Conservation (phyloP, 2,888 invertebrate species). For the Pheosia tremula region DNA sequence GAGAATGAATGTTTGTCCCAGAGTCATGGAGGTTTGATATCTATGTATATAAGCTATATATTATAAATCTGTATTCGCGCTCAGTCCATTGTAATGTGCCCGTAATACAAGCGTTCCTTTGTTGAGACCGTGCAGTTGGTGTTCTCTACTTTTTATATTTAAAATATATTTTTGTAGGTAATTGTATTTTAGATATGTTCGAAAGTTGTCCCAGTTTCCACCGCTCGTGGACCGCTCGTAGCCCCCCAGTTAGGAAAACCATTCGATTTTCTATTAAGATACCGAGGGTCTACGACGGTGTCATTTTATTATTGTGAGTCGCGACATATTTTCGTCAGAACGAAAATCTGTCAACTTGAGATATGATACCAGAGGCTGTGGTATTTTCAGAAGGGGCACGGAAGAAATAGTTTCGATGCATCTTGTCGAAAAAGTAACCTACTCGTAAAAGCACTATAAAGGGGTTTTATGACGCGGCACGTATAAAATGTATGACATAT, state of each 20-base stretch:
- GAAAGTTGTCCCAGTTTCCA: too few relatives aligned
- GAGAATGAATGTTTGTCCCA: too few relatives aligned
- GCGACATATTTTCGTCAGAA: slow-evolving; percentile 71
- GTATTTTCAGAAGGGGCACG: slow-evolving; percentile 20
- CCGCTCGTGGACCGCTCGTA: slow-evolving; percentile 10
- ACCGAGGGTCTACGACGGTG: slow-evolving; percentile 49
- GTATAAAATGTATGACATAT: too few relatives aligned
- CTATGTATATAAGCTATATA: too few relatives aligned
- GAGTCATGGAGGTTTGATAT: too few relatives aligned
- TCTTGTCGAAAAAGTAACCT: neutral
- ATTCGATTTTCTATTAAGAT: slow-evolving; percentile 81
- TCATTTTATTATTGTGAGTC: slow-evolving; percentile 53
- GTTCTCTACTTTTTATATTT: too few relatives aligned
- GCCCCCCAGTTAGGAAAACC: slow-evolving; percentile 14
- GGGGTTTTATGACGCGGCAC: neutral
- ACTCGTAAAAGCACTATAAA: neutral
- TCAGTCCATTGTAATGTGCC: too few relatives aligned
- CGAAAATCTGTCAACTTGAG: slow-evolving; percentile 70
- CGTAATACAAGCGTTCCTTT: too few relatives aligned
- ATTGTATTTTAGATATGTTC: too few relatives aligned
- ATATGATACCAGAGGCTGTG: slow-evolving; percentile 45
- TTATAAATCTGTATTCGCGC: too few relatives aligned
- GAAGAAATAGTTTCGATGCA: neutral
- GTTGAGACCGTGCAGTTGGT: too few relatives aligned
- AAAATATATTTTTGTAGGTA: too few relatives aligned